A percentile compares a stretch with the other conserved stretches of the same genome.
Conservation (phyloP, 2,113 vertebrate species). For the Amia ocellicauda region DNA sequence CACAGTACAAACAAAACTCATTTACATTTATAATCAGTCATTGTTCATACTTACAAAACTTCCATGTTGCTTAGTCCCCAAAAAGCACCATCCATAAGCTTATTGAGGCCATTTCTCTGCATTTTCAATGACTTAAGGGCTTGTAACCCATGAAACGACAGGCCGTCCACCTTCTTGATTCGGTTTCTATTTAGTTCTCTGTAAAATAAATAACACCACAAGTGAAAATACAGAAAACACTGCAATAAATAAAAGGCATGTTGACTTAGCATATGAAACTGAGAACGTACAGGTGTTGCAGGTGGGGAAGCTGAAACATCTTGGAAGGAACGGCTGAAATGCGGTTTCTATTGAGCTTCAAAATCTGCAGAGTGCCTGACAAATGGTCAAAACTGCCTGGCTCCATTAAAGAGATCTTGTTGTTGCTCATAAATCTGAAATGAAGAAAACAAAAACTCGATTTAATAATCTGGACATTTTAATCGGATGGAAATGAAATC, state of each 20-base stretch:
- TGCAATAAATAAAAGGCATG: background rate
- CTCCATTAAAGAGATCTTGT: slow-evolving; percentile 82
- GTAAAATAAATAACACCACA: slow-evolving; percentile 17
- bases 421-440: slow-evolving; percentile 83
- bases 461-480: slow-evolving; percentile 1
- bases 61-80: slow-evolving; percentile 94
- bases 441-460: slow-evolving; percentile 39
- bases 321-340: slow-evolving; percentile 82
- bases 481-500: background rate
- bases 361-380: slow-evolving; percentile 77
- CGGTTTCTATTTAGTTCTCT: slow-evolving; percentile 92
- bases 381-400: slow-evolving; percentile 84
- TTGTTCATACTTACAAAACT: slow-evolving; percentile 78
- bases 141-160: slow-evolving; percentile 88
- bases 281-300: slow-evolving; percentile 87
- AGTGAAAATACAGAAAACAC: background rate
- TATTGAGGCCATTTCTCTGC: slow-evolving; percentile 82
- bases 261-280: no score
- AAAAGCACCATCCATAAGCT: slow-evolving; percentile 94
- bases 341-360: slow-evolving; percentile 87
- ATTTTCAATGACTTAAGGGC: slow-evolving; percentile 83
- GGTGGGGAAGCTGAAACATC: slow-evolving; percentile 88
- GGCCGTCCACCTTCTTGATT: slow-evolving; percentile 83
- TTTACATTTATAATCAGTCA: slow-evolving; percentile 1
- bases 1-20: no score